These are phyloP conservation scores for Epiblema foenella DNA, from an alignment of 2,888 invertebrate species.

Conservation along the genomic window DNA sequence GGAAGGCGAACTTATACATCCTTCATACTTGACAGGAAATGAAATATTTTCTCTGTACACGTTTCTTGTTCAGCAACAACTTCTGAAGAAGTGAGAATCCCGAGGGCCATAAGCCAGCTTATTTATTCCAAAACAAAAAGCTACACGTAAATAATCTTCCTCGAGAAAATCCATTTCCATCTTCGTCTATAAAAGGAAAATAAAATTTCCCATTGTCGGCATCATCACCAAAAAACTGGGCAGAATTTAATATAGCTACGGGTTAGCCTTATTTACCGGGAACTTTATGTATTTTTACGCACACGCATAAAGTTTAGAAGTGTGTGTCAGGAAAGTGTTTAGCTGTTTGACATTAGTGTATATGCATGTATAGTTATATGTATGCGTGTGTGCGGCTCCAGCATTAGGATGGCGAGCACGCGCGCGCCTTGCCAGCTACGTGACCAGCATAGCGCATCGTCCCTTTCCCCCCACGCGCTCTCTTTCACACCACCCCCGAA, in stretches of 20 bases:
- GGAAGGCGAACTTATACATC: too few relatives aligned
- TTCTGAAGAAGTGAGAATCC: constrained; percentile 9
- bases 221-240: constrained; percentile 72
- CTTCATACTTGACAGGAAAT: constrained; percentile 6
- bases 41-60: constrained; percentile 8
- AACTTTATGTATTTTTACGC: constrained; percentile 78
- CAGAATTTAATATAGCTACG: constrained; percentile 81
- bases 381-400: constrained; percentile 73
- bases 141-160: constrained; percentile 65
- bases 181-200: constrained; percentile 65
- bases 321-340: constrained; percentile 61
- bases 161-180: constrained; percentile 65
- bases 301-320: constrained; percentile 51
- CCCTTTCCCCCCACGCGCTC: constrained; percentile 76
- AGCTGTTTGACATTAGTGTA: constrained; percentile 56
- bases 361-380: constrained; percentile 67
- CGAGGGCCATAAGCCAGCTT: constrained; percentile 9
- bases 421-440: constrained; percentile 81
- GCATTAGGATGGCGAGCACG: constrained; percentile 83
- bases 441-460: constrained; percentile 83
- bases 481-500: constrained; percentile 77
- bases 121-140: constrained; percentile 48
- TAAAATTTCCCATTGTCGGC: constrained; percentile 72
- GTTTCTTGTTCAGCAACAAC: background rate
- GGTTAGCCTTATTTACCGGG: constrained; percentile 77